Evolutionary conservation across 1,140 invertebrate species (phyloP).

Genomic region (Daktulosphaira vitifoliae): DNA sequence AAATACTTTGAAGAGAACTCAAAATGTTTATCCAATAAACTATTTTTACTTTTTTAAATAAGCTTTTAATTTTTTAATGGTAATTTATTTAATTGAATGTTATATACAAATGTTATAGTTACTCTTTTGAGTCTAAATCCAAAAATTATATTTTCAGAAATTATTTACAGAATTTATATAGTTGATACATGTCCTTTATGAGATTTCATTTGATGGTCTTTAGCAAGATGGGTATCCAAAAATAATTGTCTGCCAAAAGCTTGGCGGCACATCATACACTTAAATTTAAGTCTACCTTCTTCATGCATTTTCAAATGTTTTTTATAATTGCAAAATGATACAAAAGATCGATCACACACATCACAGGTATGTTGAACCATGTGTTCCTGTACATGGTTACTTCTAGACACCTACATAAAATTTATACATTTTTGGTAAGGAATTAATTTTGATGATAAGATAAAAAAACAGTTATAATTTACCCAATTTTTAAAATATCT

Average conservation of each 20-base stretch:
- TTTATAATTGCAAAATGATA: conserved; percentile 32
- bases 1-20: too few relatives aligned
- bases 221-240: conserved; percentile 17
- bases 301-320: conserved; percentile 28
- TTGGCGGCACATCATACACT: conserved; percentile 16
- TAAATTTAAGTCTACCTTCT: conserved; percentile 23
- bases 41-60: too few relatives aligned
- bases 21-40: too few relatives aligned
- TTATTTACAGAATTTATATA: too few relatives aligned
- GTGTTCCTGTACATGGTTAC: conserved; percentile 26
- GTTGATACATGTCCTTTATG: not conserved
- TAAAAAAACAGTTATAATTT: not conserved
- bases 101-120: too few relatives aligned
- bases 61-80: too few relatives aligned
- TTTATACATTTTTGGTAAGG: not conserved
- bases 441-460: not conserved
- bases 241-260: conserved; percentile 28
- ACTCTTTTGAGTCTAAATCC: too few relatives aligned
- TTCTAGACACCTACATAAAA: conserved; percentile 9
- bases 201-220: conserved; percentile 5
- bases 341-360: conserved; percentile 18
- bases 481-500: conserved; percentile 32
- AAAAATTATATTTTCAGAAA: too few relatives aligned
- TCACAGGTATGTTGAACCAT: conserved; percentile 21
- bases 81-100: too few relatives aligned